Percentiles rank a stretch among this genome's conserved stretches.
Evolutionary conservation across 2,797 vertebrate genomes (phyloP).

Genomic region (Gila robusta): DNA sequence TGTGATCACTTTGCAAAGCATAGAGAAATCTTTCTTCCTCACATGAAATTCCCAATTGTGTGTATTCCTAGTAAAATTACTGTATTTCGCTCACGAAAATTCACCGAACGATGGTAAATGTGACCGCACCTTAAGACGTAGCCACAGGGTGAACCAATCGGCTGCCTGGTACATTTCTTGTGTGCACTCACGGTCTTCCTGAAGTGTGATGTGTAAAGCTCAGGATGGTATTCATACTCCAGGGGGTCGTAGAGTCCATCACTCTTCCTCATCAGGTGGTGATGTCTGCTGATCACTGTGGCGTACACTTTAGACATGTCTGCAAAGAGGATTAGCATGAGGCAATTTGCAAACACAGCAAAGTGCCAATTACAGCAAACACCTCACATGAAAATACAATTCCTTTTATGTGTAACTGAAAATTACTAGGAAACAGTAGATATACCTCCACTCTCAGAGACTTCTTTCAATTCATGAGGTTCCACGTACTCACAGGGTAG

Average conservation of each 20-base stretch:
- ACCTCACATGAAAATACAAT: background rate
- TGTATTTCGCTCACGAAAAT: background rate
- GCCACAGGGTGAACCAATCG: background rate
- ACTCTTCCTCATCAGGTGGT: constrained; percentile 92
- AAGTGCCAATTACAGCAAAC: background rate
- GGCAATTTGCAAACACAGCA: background rate
- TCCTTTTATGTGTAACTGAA: background rate
- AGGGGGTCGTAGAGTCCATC: constrained; percentile 89
- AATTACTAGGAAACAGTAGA: background rate
- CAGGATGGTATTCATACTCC: constrained; percentile 92
- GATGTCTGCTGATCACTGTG: constrained; percentile 94
- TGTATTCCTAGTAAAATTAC: background rate
- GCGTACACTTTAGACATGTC: constrained; percentile 93
- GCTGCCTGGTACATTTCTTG: background rate
- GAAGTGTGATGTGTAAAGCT: constrained; percentile 93
- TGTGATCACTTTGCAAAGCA: background rate
- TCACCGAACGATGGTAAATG: background rate
- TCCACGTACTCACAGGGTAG: constrained; percentile 96
- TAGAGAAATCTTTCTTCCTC: background rate
- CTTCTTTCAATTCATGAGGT: constrained; percentile 91
- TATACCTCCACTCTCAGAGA: constrained; percentile 90
- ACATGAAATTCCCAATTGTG: background rate
- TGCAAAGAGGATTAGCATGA: constrained; percentile 62
- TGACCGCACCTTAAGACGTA: background rate
- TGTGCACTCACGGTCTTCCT: constrained; percentile 86